A percentile compares a stretch with the other conserved stretches of the same genome.
These are phyloP conservation scores for Polylopha cassiicola DNA, from an alignment of 2,888 invertebrate genomes.

Conservation along the genomic window DNA sequence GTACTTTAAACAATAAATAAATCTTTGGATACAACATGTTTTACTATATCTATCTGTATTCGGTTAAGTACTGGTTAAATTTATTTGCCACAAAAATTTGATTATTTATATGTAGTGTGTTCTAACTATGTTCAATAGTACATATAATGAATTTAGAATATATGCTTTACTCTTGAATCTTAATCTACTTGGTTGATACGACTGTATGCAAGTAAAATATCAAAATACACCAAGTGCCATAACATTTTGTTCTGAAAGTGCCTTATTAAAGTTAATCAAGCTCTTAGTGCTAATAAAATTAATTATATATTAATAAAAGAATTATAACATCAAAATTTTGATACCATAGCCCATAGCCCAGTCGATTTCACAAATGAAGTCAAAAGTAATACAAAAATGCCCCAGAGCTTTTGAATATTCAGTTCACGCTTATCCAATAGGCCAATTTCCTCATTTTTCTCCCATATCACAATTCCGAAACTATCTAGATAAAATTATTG, in stretches of 20 bases:
- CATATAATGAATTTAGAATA: slow-evolving; percentile 69
- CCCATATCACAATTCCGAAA: slow-evolving; percentile 42
- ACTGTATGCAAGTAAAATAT: slow-evolving; percentile 24
- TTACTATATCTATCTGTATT: slow-evolving; percentile 40
- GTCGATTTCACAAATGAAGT: slow-evolving; percentile 7
- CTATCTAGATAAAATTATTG: slow-evolving; percentile 32
- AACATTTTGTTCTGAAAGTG: slow-evolving; percentile 29
- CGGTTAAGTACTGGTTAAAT: slow-evolving; percentile 14
- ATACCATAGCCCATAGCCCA: slow-evolving; percentile 12
- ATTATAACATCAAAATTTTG: slow-evolving; percentile 14
- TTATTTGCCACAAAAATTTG: slow-evolving; percentile 6
- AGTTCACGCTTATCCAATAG: slow-evolving; percentile 42
- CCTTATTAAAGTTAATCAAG: slow-evolving; percentile 29
- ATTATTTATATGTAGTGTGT: slow-evolving; percentile 2
- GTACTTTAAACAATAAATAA: slow-evolving; percentile 66
- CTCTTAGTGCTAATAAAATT: slow-evolving; percentile 28
- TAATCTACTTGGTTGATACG: slow-evolving; percentile 18
- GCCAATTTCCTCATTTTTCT: slow-evolving; percentile 41
- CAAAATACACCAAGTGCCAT: slow-evolving; percentile 25
- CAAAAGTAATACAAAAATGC: slow-evolving; percentile 3
- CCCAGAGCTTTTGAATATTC: slow-evolving; percentile 24
- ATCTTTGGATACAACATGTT: slow-evolving; percentile 62
- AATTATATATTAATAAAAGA: slow-evolving; percentile 14
- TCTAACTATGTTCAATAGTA: slow-evolving; percentile 40
- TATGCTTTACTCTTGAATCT: slow-evolving; percentile 60